phyloP scores from a whole-genome alignment of 2,888 invertebrate genomes.

The Parnassius smintheus region DNA sequence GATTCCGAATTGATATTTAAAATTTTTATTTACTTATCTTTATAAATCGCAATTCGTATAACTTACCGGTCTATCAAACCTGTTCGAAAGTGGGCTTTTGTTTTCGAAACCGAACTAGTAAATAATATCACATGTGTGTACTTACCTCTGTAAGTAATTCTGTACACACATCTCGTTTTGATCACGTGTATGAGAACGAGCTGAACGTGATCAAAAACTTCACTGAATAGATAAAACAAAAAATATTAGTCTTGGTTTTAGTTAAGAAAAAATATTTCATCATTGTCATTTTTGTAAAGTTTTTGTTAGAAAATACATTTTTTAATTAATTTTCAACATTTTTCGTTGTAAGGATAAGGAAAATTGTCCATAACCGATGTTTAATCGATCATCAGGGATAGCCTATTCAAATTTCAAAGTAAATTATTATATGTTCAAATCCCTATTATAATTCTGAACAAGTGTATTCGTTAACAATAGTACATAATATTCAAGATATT shows the following conservation, averaged over 20 bases:
- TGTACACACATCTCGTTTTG: constrained; percentile 28
- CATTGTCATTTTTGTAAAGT: too few species aligned
- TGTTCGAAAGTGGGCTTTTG: constrained; percentile 72
- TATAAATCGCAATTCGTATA: constrained; percentile 23
- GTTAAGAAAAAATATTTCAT: too few species aligned
- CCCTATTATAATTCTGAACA: too few species aligned
- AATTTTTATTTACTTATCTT: constrained; percentile 16
- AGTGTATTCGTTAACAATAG: too few species aligned
- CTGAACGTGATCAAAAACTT: background rate
- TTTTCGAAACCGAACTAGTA: constrained; percentile 61
- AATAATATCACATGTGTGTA: constrained; percentile 43
- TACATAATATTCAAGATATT: too few species aligned
- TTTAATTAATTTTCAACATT: background rate
- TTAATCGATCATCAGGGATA: background rate
- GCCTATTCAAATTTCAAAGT: background rate
- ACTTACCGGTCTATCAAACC: constrained; percentile 49
- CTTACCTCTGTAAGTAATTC: constrained; percentile 32
- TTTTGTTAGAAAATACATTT: too few species aligned
- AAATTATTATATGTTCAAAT: background rate
- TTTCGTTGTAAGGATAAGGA: background rate
- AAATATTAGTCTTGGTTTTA: background rate
- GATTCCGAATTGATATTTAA: background rate
- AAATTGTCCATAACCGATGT: constrained; percentile 2
- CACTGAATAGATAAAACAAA: background rate
- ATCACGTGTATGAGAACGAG: constrained; percentile 24